A percentile compares a stretch with the other conserved stretches of the same genome.
phyloP scores from a whole-genome alignment of 2,113 vertebrate genomes.

The Anoura caudifer region DNA sequence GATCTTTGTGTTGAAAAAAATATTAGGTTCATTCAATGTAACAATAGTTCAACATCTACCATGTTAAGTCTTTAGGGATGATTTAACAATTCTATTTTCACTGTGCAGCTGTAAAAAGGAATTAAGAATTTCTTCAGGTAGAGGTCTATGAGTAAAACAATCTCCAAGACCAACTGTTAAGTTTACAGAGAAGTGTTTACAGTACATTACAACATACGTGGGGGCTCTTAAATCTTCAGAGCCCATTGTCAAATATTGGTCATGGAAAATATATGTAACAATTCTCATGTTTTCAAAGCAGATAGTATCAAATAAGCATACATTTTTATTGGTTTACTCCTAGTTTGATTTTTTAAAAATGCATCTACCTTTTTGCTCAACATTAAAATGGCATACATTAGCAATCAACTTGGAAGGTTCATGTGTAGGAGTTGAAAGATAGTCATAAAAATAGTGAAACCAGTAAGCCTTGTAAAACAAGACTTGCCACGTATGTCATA shows the following conservation, averaged over 20 bases:
- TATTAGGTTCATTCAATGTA: neutral
- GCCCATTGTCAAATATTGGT: neutral
- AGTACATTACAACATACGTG: neutral
- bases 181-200: neutral
- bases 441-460: neutral
- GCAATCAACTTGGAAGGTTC: neutral
- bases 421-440: neutral
- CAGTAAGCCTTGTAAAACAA: neutral
- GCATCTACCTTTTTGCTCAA: neutral
- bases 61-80: neutral
- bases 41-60: neutral
- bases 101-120: neutral
- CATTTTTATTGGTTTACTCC: neutral
- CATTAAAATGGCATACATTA: neutral
- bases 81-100: conserved; percentile 27
- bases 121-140: neutral
- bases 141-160: neutral
- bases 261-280: neutral
- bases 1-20: neutral
- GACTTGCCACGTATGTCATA: neutral
- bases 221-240: neutral
- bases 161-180: neutral
- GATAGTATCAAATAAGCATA: neutral
- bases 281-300: neutral
- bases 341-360: neutral